Base-by-base conservation (phyloP, 1,140 invertebrate species). In the Eriosoma lanigerum region DNA sequence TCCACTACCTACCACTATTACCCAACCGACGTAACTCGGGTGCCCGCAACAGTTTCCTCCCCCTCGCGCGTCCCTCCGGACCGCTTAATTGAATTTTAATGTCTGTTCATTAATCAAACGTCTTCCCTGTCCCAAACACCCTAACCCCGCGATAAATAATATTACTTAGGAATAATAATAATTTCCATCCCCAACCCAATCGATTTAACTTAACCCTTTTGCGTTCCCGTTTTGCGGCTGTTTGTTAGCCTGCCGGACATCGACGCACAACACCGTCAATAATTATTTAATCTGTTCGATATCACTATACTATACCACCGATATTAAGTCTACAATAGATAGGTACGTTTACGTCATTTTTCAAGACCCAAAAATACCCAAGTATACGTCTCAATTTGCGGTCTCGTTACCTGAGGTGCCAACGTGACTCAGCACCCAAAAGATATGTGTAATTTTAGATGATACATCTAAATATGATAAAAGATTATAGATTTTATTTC, bases 1-100 rank as follows among this genome's bases (percentile, higher is more conserved):
- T 48, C 9, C 46, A 38, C 32, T 38, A 68, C 38, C 17, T 24
- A 29, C 21, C 44, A 24, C 17, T 50, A 15, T 50, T 48, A 46
- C 8, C 8, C 32, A 38, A 4, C 32, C 46, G 46, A 29, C 46
- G 66, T 50, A 6, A 70, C 46, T 13, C 66, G 44, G 4, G 46
- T 15, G 46, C 66, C 66, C 29, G 46, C 66, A 70, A 50, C 66
- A 29, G 44, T 29, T 15, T 21, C 66, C 10, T 44, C 38, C 64
- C 64, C 64, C 12, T 12, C 19, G n/a, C 15, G 17, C 32, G 0
- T 62, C 64, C 64, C 64, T 46, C 12, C 64, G 66, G 50, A 76
- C 32, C 54, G 54, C 82, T 48, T 83, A 82, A 81, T 82, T 83
- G 80, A 81, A 83, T 82, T 81, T 81, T 82, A 82, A 82, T 82